Evolutionary conservation across 2,113 vertebrate species (phyloP), one percentile per base, ranked within the genome.

Genomic region (Alexandromys fortis): DNA sequence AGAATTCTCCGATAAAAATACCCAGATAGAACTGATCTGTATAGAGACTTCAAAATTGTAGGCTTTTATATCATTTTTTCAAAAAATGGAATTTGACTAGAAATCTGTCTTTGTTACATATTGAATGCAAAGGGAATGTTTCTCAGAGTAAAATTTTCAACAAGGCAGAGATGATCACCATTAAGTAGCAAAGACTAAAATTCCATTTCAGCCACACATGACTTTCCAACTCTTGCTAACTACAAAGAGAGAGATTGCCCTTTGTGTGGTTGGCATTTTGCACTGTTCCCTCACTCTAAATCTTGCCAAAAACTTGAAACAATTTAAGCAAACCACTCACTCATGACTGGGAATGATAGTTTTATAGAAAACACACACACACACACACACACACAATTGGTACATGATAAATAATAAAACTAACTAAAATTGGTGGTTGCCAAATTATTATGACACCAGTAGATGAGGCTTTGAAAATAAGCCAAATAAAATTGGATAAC

Each of bases 371-470:
- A 67, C 4, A 26, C 42, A 55, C 28, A 81, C 52, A 82, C 9
- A 81, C 17, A 81, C 28, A 38, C 49, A 81, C 33, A 82, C 47
- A 82, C 10, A 38, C 0, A 58, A 85, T 42, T 19, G 1, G 33
- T 86, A 67, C 26, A 86, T 47, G 10, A 47, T 47, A 93, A 47
- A 68, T 78, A 6, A 82, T n/a, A 70, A 24, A 88, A 61, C 33
- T 19, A 61, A 94, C 17, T 88, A 55, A 95, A 55, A 89, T n/a
- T 65, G 38, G 81, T 85, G 86, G 55, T 79, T 92, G 47, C 55
- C 75, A 79, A 92, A 94, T 83, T 68, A 83, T 92, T 93, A 79
- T 11, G 78, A 96, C 65, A 92, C 16, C 67, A 96, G 55, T 65
- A 67, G 78, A 28, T 70, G 49, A 89, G 86, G 77, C 70, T 81